Percentiles rank a stretch among this genome's conserved stretches.
Conservation (phyloP, 2,113 vertebrate species). For the Steatornis caripensis region DNA sequence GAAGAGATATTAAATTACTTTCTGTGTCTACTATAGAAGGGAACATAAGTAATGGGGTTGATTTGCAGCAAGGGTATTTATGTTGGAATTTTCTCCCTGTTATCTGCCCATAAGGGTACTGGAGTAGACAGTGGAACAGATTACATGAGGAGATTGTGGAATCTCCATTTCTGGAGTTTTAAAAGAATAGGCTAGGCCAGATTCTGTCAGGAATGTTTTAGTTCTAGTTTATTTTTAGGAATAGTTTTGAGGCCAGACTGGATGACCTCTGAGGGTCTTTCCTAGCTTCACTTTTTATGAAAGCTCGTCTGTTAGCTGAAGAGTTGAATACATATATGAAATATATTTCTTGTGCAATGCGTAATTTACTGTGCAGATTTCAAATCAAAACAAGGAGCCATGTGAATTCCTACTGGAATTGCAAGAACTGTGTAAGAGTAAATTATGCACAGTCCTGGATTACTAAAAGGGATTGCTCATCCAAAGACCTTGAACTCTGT, state of each 20-base stretch:
- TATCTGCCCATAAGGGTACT: neutral
- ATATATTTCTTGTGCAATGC: neutral
- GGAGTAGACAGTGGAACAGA: neutral
- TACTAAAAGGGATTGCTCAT: neutral
- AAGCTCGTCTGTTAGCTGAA: neutral
- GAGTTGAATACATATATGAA: neutral
- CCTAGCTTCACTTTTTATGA: neutral
- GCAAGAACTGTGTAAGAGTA: neutral
- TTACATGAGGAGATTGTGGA: neutral
- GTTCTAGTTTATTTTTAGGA: neutral
- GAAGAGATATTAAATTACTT: neutral
- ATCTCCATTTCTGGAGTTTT: neutral
- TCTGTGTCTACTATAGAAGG: neutral
- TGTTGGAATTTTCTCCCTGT: neutral
- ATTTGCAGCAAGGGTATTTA: neutral
- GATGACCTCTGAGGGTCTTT: neutral
- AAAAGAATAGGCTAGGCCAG: neutral
- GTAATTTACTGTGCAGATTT: neutral
- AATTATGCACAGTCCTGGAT: neutral
- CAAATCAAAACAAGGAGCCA: neutral
- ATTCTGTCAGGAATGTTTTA: neutral
- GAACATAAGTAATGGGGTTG: neutral
- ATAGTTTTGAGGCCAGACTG: neutral
- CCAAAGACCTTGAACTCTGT: neutral
- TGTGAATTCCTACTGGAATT: neutral